A percentile compares a stretch with the other conserved stretches of the same genome.
These are phyloP conservation scores for Heterodera carotae DNA, from an alignment of 1,140 invertebrate genomes.

Conservation along the genomic window DNA sequence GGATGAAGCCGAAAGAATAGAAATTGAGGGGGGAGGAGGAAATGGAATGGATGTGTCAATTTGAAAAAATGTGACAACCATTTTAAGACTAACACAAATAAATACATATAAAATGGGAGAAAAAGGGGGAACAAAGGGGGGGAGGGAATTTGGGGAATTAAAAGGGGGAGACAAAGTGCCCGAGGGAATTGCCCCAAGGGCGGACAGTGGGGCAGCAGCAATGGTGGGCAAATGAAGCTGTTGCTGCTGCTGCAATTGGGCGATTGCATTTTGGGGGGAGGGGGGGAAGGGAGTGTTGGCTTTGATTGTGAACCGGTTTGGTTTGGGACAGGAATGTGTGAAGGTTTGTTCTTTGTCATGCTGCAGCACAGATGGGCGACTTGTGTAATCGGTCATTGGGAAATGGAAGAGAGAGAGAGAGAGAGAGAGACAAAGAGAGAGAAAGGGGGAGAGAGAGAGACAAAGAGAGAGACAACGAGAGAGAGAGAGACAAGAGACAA, in stretches of 20 bases:
- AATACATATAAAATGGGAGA: constrained; percentile 15
- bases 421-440: not conserved
- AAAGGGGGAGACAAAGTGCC: not conserved
- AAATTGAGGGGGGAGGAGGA: not conserved
- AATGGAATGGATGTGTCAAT: not conserved
- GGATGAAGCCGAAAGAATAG: too few relatives aligned
- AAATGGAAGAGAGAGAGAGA: not conserved
- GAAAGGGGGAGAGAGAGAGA: not conserved
- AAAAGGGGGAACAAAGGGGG: not conserved
- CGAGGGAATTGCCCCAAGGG: not conserved
- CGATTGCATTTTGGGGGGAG: not conserved
- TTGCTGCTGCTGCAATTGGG: constrained; percentile 10
- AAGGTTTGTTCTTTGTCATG: not conserved
- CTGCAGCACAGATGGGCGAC: too few relatives aligned
- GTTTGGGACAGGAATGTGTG: not conserved
- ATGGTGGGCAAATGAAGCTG: not conserved
- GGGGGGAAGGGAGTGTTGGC: not conserved
- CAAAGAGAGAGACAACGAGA: not conserved
- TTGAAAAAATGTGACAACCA: not conserved
- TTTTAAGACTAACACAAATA: not conserved
- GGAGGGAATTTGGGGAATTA: constrained; percentile 23
- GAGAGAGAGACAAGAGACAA: not conserved
- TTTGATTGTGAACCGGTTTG: constrained; percentile 16
- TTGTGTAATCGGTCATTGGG: constrained; percentile 13
- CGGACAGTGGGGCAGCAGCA: not conserved